These are phyloP conservation scores for Anodontia alba DNA, from an alignment of 2,888 invertebrate genomes.

Conservation along the genomic window DNA sequence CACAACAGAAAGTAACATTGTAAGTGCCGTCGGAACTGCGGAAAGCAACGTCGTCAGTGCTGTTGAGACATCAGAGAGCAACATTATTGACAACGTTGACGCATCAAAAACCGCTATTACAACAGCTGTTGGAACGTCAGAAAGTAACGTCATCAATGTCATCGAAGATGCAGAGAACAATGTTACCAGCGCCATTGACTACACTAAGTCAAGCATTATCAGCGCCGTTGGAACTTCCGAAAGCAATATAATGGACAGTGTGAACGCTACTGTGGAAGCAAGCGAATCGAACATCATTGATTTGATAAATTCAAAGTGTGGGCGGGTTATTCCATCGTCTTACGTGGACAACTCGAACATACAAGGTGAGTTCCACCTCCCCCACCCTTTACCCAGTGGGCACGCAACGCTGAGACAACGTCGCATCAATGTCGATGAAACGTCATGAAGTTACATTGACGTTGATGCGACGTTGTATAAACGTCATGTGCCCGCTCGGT, in stretches of 20 bases:
- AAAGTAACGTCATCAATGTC: not conserved
- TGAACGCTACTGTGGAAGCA: not conserved
- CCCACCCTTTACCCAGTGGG: too few species aligned
- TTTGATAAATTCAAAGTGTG: not conserved
- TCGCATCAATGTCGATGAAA: too few species aligned
- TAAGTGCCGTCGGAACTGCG: not conserved
- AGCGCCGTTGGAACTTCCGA: not conserved
- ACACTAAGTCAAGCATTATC: not conserved
- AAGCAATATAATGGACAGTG: not conserved
- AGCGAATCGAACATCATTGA: not conserved
- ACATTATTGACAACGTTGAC: not conserved
- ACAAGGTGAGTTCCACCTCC: not conserved
- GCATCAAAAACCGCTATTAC: not conserved
- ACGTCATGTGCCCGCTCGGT: too few species aligned
- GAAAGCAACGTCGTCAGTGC: not conserved
- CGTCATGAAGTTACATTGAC: too few species aligned
- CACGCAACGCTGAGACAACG: too few species aligned
- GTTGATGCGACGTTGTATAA: too few species aligned
- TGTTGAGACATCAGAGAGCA: not conserved
- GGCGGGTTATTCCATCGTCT: not conserved
- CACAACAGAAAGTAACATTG: not conserved
- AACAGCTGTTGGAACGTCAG: not conserved
- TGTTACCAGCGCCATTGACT: not conserved
- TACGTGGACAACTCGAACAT: not conserved
- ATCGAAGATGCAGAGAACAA: not conserved